These are phyloP conservation scores for Carcharodon carcharias DNA, from an alignment of 2,797 vertebrate species.

Conservation along the genomic window DNA sequence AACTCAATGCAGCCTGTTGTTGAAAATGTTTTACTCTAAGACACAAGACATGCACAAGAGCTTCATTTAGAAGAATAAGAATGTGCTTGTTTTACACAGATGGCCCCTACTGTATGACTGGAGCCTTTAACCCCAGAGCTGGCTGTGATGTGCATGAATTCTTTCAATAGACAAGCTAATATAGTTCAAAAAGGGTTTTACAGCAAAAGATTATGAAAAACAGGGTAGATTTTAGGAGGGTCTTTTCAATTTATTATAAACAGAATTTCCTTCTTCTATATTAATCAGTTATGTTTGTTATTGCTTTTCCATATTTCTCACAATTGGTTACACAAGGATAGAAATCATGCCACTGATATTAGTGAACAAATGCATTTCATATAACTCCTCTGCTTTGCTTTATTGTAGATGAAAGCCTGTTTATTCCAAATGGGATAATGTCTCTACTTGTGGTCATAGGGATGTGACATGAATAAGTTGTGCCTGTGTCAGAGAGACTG, in stretches of 20 bases:
- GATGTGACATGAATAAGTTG: not conserved
- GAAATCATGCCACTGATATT: not conserved
- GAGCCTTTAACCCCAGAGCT: not conserved
- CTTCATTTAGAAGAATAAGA: not conserved
- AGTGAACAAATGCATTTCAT: not conserved
- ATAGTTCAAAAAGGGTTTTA: not conserved
- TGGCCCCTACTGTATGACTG: too few relatives aligned
- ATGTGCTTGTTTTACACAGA: constrained; percentile 28
- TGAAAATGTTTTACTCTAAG: not conserved
- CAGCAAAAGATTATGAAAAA: not conserved
- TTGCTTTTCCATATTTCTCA: not conserved
- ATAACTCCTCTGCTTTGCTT: not conserved
- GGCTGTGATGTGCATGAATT: not conserved
- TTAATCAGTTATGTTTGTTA: not conserved
- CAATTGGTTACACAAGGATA: not conserved
- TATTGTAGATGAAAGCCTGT: not conserved
- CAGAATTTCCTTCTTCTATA: not conserved
- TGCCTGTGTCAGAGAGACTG: not conserved
- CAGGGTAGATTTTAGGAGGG: not conserved
- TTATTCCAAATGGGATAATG: not conserved
- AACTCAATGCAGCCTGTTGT: constrained; percentile 20
- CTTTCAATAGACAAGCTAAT: not conserved
- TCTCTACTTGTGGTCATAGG: not conserved
- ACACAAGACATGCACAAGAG: not conserved
- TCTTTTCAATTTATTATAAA: not conserved